Base-by-base conservation (phyloP, 1,140 invertebrate species). In the Drosophila micromelanica region DNA sequence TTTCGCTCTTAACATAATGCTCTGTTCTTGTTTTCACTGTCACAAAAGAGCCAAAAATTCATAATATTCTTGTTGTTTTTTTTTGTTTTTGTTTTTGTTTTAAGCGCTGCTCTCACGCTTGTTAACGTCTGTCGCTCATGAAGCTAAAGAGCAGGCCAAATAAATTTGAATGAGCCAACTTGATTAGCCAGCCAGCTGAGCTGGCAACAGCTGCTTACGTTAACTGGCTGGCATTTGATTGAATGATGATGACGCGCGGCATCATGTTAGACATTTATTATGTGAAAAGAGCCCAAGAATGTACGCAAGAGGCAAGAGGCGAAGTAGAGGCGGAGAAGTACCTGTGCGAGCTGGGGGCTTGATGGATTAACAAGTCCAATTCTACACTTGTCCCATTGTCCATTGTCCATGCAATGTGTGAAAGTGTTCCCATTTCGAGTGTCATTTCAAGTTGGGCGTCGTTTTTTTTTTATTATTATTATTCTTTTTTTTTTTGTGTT, bases 401-500 rank as follows among this genome's bases (percentile, higher is more conserved):
- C 61, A 37, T 48, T 59, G 46, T 63, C 49, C 61, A 37, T 13
- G 38, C 45, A 59, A 72, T 48, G 79, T 76, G 82, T 89, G 82
- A 87, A 87, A 87, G 82, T 87, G 82, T 89, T 87, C 82, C 84
- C 78, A 89, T 87, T 87, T 86, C 68, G 60, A 74, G 78, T 87
- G 74, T 87, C 73, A 81, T 72, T 86, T 87, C 73, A 70, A 74
- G 73, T 81, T 86, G 45, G 54, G 65, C 27, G 38, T 40, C 40
- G 37, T 37, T 15, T 45, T 38, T 55, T 7, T 17, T 46, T 15
- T 17, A 35, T 17, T 13, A 27, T 51, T 40, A 55, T 48, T n/a
- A 42, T 35, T 20, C 11, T 45, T 23, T 37, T 38, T 43, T 70
- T 74, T 60, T 13, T 12, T 68, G 38, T 23, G 35, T 38, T 43